phyloP scores from a whole-genome alignment of 2,797 vertebrate genomes.

The Monodelphis domestica region DNA sequence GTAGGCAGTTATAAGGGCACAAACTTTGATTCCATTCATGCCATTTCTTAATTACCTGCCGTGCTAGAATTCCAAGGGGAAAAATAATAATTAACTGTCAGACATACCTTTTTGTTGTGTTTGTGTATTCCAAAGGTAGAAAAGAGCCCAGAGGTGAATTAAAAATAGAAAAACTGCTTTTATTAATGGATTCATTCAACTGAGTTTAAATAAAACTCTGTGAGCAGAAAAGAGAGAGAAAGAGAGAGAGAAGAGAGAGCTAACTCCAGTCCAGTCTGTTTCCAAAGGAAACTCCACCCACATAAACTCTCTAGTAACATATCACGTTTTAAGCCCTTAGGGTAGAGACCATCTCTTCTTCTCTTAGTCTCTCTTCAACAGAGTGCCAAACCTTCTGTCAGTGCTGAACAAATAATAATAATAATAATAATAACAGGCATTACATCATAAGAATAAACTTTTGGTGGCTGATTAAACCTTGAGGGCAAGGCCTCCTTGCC shows the following conservation, averaged over 20 bases:
- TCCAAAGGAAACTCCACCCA: conserved; percentile 53
- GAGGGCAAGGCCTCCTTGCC: conserved; percentile 33
- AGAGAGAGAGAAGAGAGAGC: not conserved
- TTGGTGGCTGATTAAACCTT: conserved; percentile 44
- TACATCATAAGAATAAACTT: conserved; percentile 40
- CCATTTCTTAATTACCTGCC: conserved; percentile 45
- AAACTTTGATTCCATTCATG: conserved; percentile 60
- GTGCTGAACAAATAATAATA: conserved; percentile 55
- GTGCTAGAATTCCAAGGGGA: conserved; percentile 21
- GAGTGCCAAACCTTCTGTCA: conserved; percentile 32
- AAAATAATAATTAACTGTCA: conserved; percentile 39
- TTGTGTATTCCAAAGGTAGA: conserved; percentile 44
- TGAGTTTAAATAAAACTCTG: conserved; percentile 52
- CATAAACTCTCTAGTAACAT: conserved; percentile 54
- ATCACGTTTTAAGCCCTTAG: conserved; percentile 37
- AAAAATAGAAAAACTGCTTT: conserved; percentile 56
- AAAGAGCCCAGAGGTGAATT: conserved; percentile 55
- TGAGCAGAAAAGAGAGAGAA: conserved; percentile 40
- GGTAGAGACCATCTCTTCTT: conserved; percentile 47
- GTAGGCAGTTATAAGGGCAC: not conserved
- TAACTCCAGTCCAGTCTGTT: conserved; percentile 36
- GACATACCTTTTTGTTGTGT: conserved; percentile 54
- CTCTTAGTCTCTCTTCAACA: conserved; percentile 16
- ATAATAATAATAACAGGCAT: conserved; percentile 57
- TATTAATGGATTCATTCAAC: conserved; percentile 46